Conservation (phyloP, 2,797 vertebrate genomes). For the Echiichthys vipera region DNA sequence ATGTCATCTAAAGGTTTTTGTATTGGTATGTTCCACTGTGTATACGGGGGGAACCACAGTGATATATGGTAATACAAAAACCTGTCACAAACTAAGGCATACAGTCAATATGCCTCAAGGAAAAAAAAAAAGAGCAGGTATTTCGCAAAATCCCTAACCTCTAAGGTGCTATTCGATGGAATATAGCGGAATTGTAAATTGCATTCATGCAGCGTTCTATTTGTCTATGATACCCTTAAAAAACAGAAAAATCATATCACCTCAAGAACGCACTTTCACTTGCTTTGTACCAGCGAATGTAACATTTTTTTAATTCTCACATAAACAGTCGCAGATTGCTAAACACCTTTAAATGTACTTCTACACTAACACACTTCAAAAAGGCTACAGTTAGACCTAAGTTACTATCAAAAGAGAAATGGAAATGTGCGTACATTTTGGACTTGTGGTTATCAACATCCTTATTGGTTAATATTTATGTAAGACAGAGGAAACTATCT, state of each 20-base stretch:
- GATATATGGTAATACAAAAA: conserved; percentile 49
- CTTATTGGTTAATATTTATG: conserved; percentile 42
- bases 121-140: background rate
- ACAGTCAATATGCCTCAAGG: background rate
- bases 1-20: conserved; percentile 45
- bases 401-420: background rate
- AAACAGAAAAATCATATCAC: too few relatives aligned
- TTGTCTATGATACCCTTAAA: background rate
- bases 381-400: too few relatives aligned
- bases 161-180: background rate
- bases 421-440: background rate
- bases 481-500: conserved; percentile 51
- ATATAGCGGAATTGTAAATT: background rate
- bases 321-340: background rate
- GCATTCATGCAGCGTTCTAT: background rate
- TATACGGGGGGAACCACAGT: conserved; percentile 14
- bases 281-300: background rate
- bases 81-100: background rate
- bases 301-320: background rate
- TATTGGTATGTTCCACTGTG: conserved; percentile 20
- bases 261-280: background rate
- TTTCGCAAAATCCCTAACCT: too few relatives aligned
- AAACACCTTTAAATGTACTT: background rate
- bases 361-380: background rate
- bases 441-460: conserved; percentile 21